Evolutionary conservation across 2,888 invertebrate species (phyloP), one percentile per base, ranked within the genome.

Genomic region (Drosophila colorata): DNA sequence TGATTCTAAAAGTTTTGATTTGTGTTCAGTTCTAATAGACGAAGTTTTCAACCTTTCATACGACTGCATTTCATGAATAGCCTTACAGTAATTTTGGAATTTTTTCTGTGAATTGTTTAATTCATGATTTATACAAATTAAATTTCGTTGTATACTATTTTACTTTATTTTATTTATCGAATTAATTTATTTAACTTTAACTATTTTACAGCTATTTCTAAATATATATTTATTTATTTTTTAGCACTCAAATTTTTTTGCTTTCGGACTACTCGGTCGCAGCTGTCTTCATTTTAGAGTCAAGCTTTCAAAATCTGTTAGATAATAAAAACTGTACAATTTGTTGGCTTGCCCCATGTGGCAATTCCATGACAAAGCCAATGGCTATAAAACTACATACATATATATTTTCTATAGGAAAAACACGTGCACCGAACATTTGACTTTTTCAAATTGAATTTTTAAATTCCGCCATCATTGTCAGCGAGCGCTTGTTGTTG

Each of bases 381-480:
- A 61, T 80, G 35, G 11, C 35, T 20, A 7, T 25, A 51, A 53
- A 43, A 16, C 8, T 4, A 11, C 44, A 53, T 41, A 25, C 7
- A 28, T 11, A 23, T 44, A 48, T 41, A 20, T 46, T 48, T 11
- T 6, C 14, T 18, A 18, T 31, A 7, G 8, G n/a, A 71, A 64
- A 56, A 51, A 53, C 43, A 70, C 51, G 65, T 65, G 61, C 40
- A 13, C 4, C 23, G 59, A 56, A 46, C 40, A 37, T 53, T 70
- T 59, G 18, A 25, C 56, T 61, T 80, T 80, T 84, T 51, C 16
- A 74, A 87, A 87, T 84, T 83, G 81, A 78, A 84, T 82, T 82
- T 87, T 87, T 66, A 80, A 87, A 87, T 84, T 71, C 59, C 11
- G 41, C 61, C 37, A 64, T 56, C 56, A 70, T 60, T 80, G 67